These are phyloP conservation scores for Taurulus bubalis DNA, from an alignment of 2,113 vertebrate species.

Conservation along the genomic window DNA sequence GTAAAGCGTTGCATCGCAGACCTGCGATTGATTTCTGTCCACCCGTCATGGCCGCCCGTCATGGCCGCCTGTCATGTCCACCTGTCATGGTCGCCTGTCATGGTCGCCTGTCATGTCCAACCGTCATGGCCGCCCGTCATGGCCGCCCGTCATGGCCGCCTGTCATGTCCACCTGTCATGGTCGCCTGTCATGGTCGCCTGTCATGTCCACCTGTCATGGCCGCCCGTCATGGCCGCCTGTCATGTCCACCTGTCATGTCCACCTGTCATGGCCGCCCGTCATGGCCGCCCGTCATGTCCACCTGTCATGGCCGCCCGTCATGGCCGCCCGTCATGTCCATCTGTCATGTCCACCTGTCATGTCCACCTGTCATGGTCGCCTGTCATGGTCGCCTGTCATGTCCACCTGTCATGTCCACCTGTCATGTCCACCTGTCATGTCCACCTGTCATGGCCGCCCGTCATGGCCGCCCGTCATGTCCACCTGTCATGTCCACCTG, in stretches of 20 bases:
- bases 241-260: slow-evolving; percentile 75
- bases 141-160: slow-evolving; percentile 62
- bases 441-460: slow-evolving; percentile 70
- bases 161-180: slow-evolving; percentile 60
- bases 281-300: slow-evolving; percentile 20
- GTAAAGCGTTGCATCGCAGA: slow-evolving; percentile 55
- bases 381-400: too few species aligned
- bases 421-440: slow-evolving; percentile 46
- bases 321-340: slow-evolving; percentile 55
- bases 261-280: too few species aligned
- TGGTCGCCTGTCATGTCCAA: slow-evolving; percentile 26
- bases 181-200: too few species aligned
- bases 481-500: too few species aligned
- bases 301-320: too few species aligned
- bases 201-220: too few species aligned
- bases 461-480: too few species aligned
- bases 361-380: too few species aligned
- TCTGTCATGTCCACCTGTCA: slow-evolving; percentile 65
- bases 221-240: slow-evolving; percentile 38
- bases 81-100: too few species aligned
- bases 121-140: slow-evolving; percentile 39
- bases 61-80: slow-evolving; percentile 73
- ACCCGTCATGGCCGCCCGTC: slow-evolving; percentile 42
- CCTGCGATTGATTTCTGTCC: slow-evolving; percentile 77
- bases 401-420: too few species aligned